These are phyloP conservation scores for Pegoplata infirma DNA, from an alignment of 2,888 invertebrate genomes.

Conservation along the genomic window DNA sequence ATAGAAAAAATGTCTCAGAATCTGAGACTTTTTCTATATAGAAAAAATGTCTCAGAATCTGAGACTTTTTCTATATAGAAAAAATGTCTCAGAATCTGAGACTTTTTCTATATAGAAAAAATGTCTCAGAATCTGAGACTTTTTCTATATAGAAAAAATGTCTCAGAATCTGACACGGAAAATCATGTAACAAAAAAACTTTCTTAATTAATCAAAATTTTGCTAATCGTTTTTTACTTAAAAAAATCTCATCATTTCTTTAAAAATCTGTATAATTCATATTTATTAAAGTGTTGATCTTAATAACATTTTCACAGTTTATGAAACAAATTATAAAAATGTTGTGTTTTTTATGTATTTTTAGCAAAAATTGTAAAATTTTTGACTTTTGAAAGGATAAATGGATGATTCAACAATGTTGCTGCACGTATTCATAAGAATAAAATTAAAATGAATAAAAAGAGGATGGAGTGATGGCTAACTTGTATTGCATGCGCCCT, in stretches of 20 bases:
- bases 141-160: no score
- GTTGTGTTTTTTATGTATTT: neutral
- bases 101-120: no score
- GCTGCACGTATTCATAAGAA: neutral
- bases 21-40: no score
- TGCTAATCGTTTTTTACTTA: neutral
- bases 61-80: no score
- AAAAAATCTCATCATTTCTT: neutral
- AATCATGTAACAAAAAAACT: no score
- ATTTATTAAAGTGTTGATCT: neutral
- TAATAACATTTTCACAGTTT: constrained; percentile 6
- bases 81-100: no score
- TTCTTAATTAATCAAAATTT: no score
- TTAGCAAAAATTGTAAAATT: no score
- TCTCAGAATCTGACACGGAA: no score
- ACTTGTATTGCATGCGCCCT: constrained; percentile 66
- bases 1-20: no score
- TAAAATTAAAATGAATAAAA: constrained; percentile 10
- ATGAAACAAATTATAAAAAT: neutral
- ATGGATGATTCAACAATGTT: constrained; percentile 29
- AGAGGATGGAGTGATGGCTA: neutral
- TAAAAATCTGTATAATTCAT: neutral
- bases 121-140: no score
- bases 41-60: no score
- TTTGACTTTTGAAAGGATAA: constrained; percentile 49